Evolutionary conservation across 2,797 vertebrate species (phyloP).

Genomic region (Hydrocynus forskahlii): DNA sequence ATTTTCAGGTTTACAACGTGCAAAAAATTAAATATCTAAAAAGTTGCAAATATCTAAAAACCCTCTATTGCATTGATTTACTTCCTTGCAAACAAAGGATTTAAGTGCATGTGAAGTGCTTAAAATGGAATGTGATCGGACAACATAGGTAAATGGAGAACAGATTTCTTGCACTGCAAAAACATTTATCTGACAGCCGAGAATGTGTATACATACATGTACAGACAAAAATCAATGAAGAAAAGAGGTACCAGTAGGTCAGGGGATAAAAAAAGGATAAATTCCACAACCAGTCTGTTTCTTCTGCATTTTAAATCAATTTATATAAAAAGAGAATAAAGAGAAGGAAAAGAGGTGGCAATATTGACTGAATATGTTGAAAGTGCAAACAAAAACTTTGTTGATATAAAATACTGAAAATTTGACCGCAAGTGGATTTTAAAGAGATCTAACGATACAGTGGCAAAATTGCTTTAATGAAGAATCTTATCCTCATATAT

Average conservation of each 20-base stretch:
- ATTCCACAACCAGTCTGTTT: slow-evolving; percentile 35
- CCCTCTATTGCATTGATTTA: slow-evolving; percentile 34
- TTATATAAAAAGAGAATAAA: slow-evolving; percentile 36
- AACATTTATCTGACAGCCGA: slow-evolving; percentile 47
- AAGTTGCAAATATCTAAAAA: slow-evolving; percentile 26
- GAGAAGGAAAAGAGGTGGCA: slow-evolving; percentile 3
- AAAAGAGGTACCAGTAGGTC: slow-evolving; percentile 54
- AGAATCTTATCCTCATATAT: neutral
- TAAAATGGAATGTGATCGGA: slow-evolving; percentile 50
- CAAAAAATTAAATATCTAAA: neutral
- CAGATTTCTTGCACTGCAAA: slow-evolving; percentile 42
- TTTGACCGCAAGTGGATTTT: neutral
- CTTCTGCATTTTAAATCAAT: slow-evolving; percentile 17
- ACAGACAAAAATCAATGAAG: slow-evolving; percentile 56
- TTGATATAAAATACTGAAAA: neutral
- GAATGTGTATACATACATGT: slow-evolving; percentile 51
- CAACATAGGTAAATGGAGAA: slow-evolving; percentile 51
- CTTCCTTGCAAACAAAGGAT: slow-evolving; percentile 30
- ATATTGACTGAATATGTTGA: slow-evolving; percentile 6
- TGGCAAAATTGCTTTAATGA: neutral
- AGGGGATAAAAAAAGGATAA: slow-evolving; percentile 40
- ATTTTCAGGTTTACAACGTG: neutral
- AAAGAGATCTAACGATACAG: neutral
- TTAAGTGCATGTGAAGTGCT: slow-evolving; percentile 40
- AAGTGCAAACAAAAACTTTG: neutral